Percentiles rank a stretch among this genome's conserved stretches.
Conservation (phyloP, 2,888 invertebrate genomes). For the Nysson spinosus region DNA sequence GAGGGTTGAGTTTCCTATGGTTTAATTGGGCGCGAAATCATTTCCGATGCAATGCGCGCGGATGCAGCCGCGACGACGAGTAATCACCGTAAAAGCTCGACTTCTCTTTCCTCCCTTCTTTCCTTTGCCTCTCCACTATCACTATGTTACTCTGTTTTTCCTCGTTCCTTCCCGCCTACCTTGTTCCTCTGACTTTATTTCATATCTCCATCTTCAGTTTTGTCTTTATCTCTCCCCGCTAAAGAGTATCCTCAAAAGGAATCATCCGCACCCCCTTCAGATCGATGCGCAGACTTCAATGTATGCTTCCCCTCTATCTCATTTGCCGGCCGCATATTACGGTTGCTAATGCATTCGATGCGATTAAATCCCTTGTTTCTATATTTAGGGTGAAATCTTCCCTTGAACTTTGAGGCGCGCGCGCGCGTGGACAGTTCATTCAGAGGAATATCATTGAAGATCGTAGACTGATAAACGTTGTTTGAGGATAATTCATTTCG, state of each 20-base stretch:
- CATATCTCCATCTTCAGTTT: constrained; percentile 26
- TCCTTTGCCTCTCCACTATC: constrained; percentile 23
- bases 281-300: constrained; percentile 46
- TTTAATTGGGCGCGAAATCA: constrained; percentile 77
- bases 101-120: constrained; percentile 53
- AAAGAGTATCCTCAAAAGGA: constrained; percentile 40
- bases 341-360: background rate
- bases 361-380: constrained; percentile 18
- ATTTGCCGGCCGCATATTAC: constrained; percentile 27
- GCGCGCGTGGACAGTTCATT: background rate
- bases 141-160: background rate
- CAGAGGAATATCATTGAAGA: background rate
- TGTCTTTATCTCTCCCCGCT: constrained; percentile 24
- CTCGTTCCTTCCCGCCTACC: constrained; percentile 5
- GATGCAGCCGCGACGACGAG: constrained; percentile 70
- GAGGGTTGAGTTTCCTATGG: constrained; percentile 72
- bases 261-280: no score
- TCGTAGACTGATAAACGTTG: background rate
- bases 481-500: background rate
- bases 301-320: constrained; percentile 5
- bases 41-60: constrained; percentile 75
- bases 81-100: constrained; percentile 75
- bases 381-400: background rate
- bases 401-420: no score
- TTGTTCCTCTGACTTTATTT: constrained; percentile 10